These are phyloP conservation scores for Salticus scenicus DNA, from an alignment of 2,888 invertebrate genomes.

Conservation along the genomic window DNA sequence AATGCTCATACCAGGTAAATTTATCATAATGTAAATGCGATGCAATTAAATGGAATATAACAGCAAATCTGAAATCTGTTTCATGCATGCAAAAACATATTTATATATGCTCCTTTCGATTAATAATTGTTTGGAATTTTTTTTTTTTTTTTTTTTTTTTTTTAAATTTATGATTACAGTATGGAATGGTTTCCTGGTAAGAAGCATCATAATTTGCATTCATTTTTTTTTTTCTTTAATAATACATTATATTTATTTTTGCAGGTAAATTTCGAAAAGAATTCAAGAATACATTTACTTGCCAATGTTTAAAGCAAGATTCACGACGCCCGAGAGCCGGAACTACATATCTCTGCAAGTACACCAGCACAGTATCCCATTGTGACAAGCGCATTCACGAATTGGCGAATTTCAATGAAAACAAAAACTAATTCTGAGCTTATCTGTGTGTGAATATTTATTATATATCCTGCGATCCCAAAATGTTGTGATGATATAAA, in stretches of 20 bases:
- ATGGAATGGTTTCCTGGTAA: too few relatives aligned
- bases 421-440: conserved; percentile 7
- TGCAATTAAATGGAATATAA: too few relatives aligned
- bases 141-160: too few relatives aligned
- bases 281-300: conserved; percentile 66
- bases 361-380: conserved; percentile 61
- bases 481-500: background rate
- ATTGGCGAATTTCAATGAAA: conserved; percentile 45
- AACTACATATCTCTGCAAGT: conserved; percentile 55
- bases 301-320: conserved; percentile 47
- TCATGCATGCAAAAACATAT: too few relatives aligned
- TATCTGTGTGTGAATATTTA: background rate
- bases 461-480: background rate
- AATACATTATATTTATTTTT: background rate
- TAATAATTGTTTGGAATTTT: too few relatives aligned
- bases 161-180: too few relatives aligned
- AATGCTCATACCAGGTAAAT: too few relatives aligned
- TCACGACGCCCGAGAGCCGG: conserved; percentile 11
- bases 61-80: too few relatives aligned
- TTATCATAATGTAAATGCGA: too few relatives aligned
- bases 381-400: conserved; percentile 62
- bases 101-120: too few relatives aligned
- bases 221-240: too few relatives aligned
- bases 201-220: too few relatives aligned
- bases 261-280: conserved; percentile 67